Conservation (phyloP, 1,140 invertebrate species). For the Anastatus disparis region DNA sequence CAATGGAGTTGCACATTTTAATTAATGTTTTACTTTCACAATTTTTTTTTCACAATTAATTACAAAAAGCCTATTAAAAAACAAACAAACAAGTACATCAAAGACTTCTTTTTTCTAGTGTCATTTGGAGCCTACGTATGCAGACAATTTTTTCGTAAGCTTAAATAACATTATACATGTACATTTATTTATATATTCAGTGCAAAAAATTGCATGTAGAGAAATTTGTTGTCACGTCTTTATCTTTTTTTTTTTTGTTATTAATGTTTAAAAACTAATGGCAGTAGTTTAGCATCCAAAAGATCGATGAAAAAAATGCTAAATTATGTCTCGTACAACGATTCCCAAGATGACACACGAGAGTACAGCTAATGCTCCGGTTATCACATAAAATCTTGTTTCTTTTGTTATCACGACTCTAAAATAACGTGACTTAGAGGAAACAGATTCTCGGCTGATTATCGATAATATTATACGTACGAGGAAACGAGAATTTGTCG, state of each 20-base stretch:
- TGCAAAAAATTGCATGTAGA: constrained; percentile 11
- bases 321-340: constrained; percentile 36
- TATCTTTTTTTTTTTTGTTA: no score
- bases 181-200: constrained; percentile 9
- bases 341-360: constrained; percentile 28
- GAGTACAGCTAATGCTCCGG: constrained; percentile 37
- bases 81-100: constrained; percentile 6
- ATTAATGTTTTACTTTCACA: constrained; percentile 25
- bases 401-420: constrained; percentile 25
- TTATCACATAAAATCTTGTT: constrained; percentile 39
- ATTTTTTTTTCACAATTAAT: background rate
- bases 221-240: background rate
- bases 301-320: constrained; percentile 14
- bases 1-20: background rate
- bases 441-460: constrained; percentile 35
- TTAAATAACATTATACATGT: background rate
- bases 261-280: constrained; percentile 35
- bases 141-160: constrained; percentile 23
- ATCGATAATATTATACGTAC: constrained; percentile 17
- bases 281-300: constrained; percentile 36
- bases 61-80: constrained; percentile 1
- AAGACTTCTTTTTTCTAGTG: constrained; percentile 20
- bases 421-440: constrained; percentile 19
- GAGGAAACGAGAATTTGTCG: background rate
- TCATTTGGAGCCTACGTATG: background rate